Evolutionary conservation across 2,113 vertebrate genomes (phyloP).

Genomic region (Tiliqua scincoides): DNA sequence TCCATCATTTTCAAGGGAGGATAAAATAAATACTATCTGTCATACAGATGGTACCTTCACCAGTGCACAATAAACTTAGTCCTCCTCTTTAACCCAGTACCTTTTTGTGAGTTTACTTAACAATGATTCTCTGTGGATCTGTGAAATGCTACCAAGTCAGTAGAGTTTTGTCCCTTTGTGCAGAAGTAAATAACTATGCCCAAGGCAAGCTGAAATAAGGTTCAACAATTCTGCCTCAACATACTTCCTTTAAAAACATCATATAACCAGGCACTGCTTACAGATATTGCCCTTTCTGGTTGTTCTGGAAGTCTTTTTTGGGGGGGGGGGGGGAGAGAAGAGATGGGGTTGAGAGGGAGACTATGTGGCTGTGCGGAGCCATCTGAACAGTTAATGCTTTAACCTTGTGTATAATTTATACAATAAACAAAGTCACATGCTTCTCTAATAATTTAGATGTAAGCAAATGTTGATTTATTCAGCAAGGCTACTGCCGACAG

Average conservation of each 20-base stretch:
- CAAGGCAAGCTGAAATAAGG: constrained; percentile 21
- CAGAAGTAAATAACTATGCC: constrained; percentile 8
- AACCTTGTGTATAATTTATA: constrained; percentile 98
- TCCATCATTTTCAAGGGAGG: constrained; percentile 12
- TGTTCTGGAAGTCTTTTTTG: constrained; percentile 28
- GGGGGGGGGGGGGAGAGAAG: constrained; percentile 22
- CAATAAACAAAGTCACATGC: constrained; percentile 99
- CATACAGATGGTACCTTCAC: constrained; percentile 18
- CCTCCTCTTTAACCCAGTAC: constrained; percentile 2
- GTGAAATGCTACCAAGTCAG: constrained; percentile 14
- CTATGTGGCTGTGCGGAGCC: constrained; percentile 71
- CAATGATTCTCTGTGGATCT: constrained; percentile 14
- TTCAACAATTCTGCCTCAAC: constrained; percentile 35
- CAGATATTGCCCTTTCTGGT: constrained; percentile 16
- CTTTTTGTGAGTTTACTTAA: constrained; percentile 14
- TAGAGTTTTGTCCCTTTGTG: neutral
- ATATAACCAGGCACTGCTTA: constrained; percentile 13
- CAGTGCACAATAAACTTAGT: neutral
- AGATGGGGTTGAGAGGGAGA: constrained; percentile 4
- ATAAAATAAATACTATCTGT: constrained; percentile 17
- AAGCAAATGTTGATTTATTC: constrained; percentile 99
- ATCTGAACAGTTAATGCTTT: constrained; percentile 84
- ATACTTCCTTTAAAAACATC: neutral
- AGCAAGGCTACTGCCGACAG: constrained; percentile 95
- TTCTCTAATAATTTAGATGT: constrained; percentile 99